Percentiles rank a stretch among this genome's conserved stretches.
phyloP scores from a whole-genome alignment of 1,140 invertebrate species.

The Nebria ingens region DNA sequence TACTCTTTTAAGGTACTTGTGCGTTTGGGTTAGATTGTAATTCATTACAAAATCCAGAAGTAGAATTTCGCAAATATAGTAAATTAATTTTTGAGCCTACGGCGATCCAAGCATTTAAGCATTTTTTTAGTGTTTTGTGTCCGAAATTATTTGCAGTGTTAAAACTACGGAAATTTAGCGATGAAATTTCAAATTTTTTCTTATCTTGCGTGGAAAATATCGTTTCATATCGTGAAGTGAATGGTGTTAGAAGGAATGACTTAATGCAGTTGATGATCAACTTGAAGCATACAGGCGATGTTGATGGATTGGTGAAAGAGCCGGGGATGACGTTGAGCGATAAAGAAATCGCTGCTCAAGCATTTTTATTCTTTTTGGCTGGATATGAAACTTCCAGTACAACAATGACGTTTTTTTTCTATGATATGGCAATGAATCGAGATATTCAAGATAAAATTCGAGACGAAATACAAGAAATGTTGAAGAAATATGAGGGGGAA shows the following conservation, averaged over 20 bases:
- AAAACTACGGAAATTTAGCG: not conserved
- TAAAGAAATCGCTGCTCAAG: conserved; percentile 44
- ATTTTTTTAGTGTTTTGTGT: not conserved
- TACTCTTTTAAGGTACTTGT: too few relatives aligned
- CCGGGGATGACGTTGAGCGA: conserved; percentile 26
- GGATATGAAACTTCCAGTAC: conserved; percentile 52
- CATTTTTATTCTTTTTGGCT: conserved; percentile 46
- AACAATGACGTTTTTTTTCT: conserved; percentile 41
- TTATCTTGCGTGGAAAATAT: conserved; percentile 31
- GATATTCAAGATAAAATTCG: conserved; percentile 42
- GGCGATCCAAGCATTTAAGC: not conserved
- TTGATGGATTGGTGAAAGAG: not conserved
- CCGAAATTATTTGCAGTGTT: conserved; percentile 9
- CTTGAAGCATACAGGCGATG: conserved; percentile 18
- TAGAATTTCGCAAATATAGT: conserved; percentile 29
- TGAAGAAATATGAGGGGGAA: conserved; percentile 23
- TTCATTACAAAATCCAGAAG: conserved; percentile 31
- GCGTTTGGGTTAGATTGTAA: conserved; percentile 40
- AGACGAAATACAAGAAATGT: conserved; percentile 37
- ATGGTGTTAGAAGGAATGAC: conserved; percentile 33
- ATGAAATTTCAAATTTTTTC: conserved; percentile 33
- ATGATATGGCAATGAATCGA: conserved; percentile 45
- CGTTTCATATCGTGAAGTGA: conserved; percentile 32
- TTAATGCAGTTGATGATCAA: conserved; percentile 38
- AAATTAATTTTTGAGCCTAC: conserved; percentile 10